Base-by-base conservation (phyloP, 1,140 invertebrate genomes). In the Dysdera silvatica region DNA sequence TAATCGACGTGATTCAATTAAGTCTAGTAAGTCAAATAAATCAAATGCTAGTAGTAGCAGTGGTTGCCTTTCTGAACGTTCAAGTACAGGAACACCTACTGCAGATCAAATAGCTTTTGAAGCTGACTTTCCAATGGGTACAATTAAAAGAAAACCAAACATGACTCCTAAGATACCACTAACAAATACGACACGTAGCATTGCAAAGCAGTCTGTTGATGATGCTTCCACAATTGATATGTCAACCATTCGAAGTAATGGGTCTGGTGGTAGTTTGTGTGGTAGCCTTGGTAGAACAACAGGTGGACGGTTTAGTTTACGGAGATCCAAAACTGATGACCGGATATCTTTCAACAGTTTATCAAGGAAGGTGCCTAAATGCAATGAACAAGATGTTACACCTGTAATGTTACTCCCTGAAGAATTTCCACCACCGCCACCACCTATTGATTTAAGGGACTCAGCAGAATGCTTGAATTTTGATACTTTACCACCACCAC, bases 181-280 rank as follows among this genome's bases (percentile, higher is more conserved):
- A 41, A 94, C 91, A 6, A 89, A 87, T 58, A 93, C 91, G 71
- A 93, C 90, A 1, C 79, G 91, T 18, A 88, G 89, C 69, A 64
- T 70, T 61, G 74, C 60, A 53, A 69, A 69, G 48, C 69, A 66
- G 33, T 65, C 68, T 14, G 67, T 61, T 10, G 67, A 71, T 33
- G 58, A 63, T 20, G 40, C 29, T 35, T n/a, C 40, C 35, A 41
- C 47, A 28, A 28, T 53, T 24, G 61, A 66, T 47, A 48, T 24
- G 28, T 10, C 45, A n/a, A 58, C 28, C 51, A 58, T 35, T 32
- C 54, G 28, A 14, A 63, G 55, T 3, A 61, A 53, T 29, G 37
- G 29, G 8, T 59, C 49, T 16, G 61, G 54, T 23, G 69, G 62
- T 26, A 74, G 62, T 37, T 33, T 68, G 48, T 54, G 49, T 35